Conservation (phyloP, 1,140 invertebrate species). For the Prorops nasuta region DNA sequence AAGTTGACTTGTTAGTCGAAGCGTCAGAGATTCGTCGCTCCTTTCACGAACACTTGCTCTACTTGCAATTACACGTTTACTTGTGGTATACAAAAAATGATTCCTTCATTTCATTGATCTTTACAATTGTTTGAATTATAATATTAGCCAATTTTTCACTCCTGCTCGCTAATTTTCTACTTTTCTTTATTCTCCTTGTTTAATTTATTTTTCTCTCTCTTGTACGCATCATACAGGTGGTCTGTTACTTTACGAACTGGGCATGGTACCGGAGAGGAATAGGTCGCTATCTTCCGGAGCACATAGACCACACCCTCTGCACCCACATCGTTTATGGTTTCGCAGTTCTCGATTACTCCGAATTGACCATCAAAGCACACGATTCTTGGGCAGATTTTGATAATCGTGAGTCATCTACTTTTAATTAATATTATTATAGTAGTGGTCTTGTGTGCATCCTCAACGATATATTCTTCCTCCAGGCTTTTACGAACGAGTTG, state of each 20-base stretch:
- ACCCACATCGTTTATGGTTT: conserved; percentile 93
- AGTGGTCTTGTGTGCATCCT: background rate
- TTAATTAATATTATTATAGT: conserved; percentile 6
- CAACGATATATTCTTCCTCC: conserved; percentile 16
- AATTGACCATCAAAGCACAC: conserved; percentile 76
- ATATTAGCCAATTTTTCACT: too few species aligned
- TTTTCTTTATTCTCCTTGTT: background rate
- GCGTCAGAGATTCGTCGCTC: too few species aligned
- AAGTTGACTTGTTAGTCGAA: too few species aligned
- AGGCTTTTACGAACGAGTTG: conserved; percentile 83
- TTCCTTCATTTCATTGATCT: too few species aligned
- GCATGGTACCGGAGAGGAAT: conserved; percentile 83
- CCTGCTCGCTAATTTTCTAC: background rate
- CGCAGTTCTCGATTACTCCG: conserved; percentile 78
- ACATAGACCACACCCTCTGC: conserved; percentile 83
- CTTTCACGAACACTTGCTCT: too few species aligned
- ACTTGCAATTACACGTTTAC: too few species aligned
- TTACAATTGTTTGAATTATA: too few species aligned
- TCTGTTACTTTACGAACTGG: conserved; percentile 95
- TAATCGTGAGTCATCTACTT: conserved; percentile 64
- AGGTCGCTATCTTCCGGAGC: conserved; percentile 79
- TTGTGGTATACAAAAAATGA: too few species aligned
- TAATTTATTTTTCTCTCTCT: background rate
- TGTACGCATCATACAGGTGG: conserved; percentile 62
- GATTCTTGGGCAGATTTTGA: conserved; percentile 89